phyloP scores from a whole-genome alignment of 2,113 vertebrate species.

The Zosterops japonicus region DNA sequence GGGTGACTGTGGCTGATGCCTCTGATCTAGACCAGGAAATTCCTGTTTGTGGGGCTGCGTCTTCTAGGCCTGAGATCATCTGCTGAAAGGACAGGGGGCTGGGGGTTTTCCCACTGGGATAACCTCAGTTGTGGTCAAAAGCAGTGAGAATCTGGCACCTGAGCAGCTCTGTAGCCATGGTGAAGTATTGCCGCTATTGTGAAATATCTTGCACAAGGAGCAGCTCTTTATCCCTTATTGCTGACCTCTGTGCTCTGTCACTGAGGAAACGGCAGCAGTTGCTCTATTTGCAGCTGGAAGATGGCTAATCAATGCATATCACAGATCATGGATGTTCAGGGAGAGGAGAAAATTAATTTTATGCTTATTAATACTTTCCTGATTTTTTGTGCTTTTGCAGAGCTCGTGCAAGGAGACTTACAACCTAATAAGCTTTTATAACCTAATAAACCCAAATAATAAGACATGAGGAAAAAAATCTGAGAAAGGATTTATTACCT shows the following conservation, averaged over 20 bases:
- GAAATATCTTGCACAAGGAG: neutral
- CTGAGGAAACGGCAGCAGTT: neutral
- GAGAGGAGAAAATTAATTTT: neutral
- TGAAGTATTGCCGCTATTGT: neutral
- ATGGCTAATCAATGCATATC: neutral
- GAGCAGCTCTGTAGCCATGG: neutral
- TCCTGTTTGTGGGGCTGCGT: neutral
- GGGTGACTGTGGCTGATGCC: neutral
- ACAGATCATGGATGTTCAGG: neutral
- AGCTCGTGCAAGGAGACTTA: neutral
- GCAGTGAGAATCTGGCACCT: neutral
- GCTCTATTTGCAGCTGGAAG: neutral
- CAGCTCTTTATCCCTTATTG: neutral
- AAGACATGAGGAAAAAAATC: neutral
- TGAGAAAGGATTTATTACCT: neutral
- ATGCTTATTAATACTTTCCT: neutral
- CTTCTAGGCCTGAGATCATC: neutral
- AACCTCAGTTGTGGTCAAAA: neutral
- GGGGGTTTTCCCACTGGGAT: neutral
- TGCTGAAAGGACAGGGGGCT: neutral
- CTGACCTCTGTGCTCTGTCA: neutral
- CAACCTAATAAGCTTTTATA: neutral
- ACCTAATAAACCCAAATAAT: neutral
- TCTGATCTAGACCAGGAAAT: neutral
- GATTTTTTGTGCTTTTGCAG: neutral